These are phyloP conservation scores for Nipponacmea schrenckii DNA, from an alignment of 2,888 invertebrate species.

Conservation along the genomic window DNA sequence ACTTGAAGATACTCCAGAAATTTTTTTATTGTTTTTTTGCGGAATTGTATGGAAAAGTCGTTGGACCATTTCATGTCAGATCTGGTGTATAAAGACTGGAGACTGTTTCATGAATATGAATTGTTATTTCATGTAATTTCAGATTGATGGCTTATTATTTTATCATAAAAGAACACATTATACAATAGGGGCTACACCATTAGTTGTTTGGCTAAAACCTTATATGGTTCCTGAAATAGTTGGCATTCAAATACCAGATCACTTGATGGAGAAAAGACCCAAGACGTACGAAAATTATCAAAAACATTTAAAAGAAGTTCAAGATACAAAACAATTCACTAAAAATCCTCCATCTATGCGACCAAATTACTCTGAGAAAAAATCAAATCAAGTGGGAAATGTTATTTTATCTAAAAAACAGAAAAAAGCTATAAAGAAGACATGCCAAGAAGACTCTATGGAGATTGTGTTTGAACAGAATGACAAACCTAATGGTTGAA, in stretches of 20 bases:
- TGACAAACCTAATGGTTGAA: too few relatives aligned
- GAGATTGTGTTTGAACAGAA: not conserved
- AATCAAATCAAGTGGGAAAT: not conserved
- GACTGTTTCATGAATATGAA: too few relatives aligned
- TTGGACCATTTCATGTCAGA: too few relatives aligned
- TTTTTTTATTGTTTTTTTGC: too few relatives aligned
- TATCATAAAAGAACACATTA: conserved; percentile 88
- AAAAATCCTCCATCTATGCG: not conserved
- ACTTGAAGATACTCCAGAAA: too few relatives aligned
- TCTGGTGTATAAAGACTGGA: too few relatives aligned
- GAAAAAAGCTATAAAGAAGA: not conserved
- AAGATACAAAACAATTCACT: conserved; percentile 10
- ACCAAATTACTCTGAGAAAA: not conserved
- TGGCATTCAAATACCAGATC: conserved; percentile 66
- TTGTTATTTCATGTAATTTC: conserved; percentile 21
- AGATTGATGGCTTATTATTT: conserved; percentile 88
- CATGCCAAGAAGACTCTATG: not conserved
- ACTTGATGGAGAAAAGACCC: conserved; percentile 45
- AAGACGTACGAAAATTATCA: conserved; percentile 50
- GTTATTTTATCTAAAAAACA: not conserved
- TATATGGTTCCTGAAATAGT: conserved; percentile 88
- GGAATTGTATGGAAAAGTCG: too few relatives aligned
- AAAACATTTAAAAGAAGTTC: conserved; percentile 44
- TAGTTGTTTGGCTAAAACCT: conserved; percentile 91
- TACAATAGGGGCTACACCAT: conserved; percentile 81